These are phyloP conservation scores for Chrysina gloriosa DNA, from an alignment of 2,888 invertebrate genomes.

Conservation along the genomic window DNA sequence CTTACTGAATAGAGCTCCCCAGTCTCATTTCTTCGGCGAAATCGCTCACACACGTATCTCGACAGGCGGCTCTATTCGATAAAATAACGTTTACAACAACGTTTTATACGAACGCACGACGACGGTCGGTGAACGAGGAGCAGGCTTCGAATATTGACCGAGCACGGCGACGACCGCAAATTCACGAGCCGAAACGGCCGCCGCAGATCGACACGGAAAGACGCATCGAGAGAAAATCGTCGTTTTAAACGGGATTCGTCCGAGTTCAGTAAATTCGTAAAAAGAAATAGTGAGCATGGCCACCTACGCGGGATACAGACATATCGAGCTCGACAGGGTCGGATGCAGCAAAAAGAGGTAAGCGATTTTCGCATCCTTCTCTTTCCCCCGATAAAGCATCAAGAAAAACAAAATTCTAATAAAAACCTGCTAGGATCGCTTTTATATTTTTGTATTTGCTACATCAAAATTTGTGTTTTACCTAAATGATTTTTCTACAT, in stretches of 20 bases:
- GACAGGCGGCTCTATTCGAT: background rate
- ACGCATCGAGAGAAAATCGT: too few species aligned
- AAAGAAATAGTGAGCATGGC: conserved; percentile 72
- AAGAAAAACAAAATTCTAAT: too few species aligned
- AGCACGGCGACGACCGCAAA: background rate
- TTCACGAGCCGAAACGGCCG: too few species aligned
- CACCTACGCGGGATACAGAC: conserved; percentile 92
- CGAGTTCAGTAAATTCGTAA: background rate
- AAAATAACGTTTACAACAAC: background rate
- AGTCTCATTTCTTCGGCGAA: too few species aligned
- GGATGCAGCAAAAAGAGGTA: conserved; percentile 95
- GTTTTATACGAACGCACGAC: too few species aligned
- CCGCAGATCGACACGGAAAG: too few species aligned
- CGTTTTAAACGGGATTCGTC: too few species aligned
- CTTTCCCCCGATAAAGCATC: background rate
- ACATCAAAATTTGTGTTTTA: too few species aligned
- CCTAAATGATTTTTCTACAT: background rate
- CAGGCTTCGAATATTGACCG: background rate
- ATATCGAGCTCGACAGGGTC: conserved; percentile 93
- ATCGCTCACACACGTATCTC: too few species aligned
- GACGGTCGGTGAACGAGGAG: background rate
- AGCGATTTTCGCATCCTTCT: conserved; percentile 53
- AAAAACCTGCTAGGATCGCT: too few species aligned
- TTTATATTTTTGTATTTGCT: too few species aligned
- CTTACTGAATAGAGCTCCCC: too few species aligned